Percentiles rank a stretch among this genome's conserved stretches.
Conservation (phyloP, 2,113 vertebrate genomes). For the Etheostoma cragini region DNA sequence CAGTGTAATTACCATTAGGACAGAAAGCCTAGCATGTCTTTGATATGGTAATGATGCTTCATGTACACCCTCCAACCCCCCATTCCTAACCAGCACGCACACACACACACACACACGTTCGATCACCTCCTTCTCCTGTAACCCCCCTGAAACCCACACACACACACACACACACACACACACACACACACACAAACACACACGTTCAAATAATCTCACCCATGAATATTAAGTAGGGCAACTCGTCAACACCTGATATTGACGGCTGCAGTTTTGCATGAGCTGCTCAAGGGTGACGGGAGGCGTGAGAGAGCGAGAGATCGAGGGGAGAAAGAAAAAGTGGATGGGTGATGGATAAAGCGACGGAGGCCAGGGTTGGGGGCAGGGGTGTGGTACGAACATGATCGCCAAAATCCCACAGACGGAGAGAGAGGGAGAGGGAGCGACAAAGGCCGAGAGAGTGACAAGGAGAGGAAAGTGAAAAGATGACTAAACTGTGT, state of each 20-base stretch:
- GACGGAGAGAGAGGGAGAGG: conserved; percentile 33
- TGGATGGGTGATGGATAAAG: conserved; percentile 29
- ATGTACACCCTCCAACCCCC: conserved; percentile 85
- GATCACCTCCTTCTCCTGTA: conserved; percentile 53
- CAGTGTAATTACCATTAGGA: conserved; percentile 97
- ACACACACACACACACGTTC: conserved; percentile 22
- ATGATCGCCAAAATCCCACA: conserved; percentile 67
- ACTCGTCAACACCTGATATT: conserved; percentile 89
- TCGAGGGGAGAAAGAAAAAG: conserved; percentile 24
- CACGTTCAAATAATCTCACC: conserved; percentile 83
- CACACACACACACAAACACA: conserved; percentile 20
- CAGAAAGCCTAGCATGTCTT: conserved; percentile 92
- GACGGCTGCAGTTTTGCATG: conserved; percentile 76
- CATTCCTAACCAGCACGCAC: conserved; percentile 43
- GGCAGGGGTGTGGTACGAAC: conserved; percentile 41
- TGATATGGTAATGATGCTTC: conserved; percentile 98
- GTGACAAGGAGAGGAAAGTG: conserved; percentile 14
- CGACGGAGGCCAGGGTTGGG: conserved; percentile 38
- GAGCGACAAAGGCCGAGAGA: not conserved
- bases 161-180: conserved; percentile 44
- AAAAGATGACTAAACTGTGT: conserved; percentile 51
- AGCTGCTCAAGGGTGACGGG: conserved; percentile 49
- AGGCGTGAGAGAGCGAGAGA: conserved; percentile 34
- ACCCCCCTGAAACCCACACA: conserved; percentile 9
- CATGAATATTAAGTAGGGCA: conserved; percentile 92